Conservation (phyloP, 1,140 invertebrate genomes). For the Megalopta genalis region DNA sequence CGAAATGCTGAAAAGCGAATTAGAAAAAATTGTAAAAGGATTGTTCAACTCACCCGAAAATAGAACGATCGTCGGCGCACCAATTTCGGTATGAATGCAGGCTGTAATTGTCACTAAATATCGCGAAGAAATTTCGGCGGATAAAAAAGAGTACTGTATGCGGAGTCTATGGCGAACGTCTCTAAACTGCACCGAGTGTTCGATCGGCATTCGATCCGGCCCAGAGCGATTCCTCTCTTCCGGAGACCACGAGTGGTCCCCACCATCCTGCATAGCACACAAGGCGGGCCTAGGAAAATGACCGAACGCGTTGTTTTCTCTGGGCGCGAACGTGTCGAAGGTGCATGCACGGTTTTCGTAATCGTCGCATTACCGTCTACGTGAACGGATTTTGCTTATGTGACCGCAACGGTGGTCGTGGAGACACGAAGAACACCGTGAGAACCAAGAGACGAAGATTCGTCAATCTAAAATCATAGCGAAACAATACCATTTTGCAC, state of each 20-base stretch:
- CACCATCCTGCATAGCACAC: constrained; percentile 20
- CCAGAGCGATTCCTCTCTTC: constrained; percentile 24
- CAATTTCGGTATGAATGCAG: background rate
- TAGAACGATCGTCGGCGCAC: too few relatives aligned
- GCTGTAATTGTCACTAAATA: too few relatives aligned
- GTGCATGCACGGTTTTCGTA: background rate
- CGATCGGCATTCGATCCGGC: constrained; percentile 5
- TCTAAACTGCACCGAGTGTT: constrained; percentile 21
- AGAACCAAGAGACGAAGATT: background rate
- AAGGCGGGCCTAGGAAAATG: background rate
- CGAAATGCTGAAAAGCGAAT: background rate
- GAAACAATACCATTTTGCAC: background rate
- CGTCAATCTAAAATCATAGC: background rate
- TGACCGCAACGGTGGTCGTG: too few relatives aligned
- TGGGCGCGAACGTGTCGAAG: background rate
- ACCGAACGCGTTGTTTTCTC: background rate
- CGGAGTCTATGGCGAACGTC: background rate
- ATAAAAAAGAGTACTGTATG: background rate
- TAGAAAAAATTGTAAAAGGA: background rate
- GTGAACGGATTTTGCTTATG: constrained; percentile 12
- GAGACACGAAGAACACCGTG: background rate
- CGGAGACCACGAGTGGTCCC: constrained; percentile 23
- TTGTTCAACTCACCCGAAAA: background rate
- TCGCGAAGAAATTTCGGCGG: background rate
- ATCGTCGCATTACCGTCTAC: background rate